A percentile compares a stretch with the other conserved stretches of the same genome.
Conservation (phyloP, 2,113 vertebrate species). For the Eulacestoma nigropectus region DNA sequence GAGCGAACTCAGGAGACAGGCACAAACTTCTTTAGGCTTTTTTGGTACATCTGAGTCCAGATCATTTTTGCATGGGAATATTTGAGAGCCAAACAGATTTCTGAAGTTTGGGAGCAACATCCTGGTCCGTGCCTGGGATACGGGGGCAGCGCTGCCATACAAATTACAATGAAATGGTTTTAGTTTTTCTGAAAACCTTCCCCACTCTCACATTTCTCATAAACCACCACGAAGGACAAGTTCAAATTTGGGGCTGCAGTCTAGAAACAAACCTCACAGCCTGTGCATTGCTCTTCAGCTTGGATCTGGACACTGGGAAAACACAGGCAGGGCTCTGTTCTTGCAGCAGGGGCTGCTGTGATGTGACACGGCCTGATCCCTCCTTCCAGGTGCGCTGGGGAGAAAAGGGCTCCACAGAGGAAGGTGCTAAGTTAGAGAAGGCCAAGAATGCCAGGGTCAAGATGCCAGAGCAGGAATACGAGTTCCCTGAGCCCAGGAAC, state of each 20-base stretch:
- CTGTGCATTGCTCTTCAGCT: background rate
- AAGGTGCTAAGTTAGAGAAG: slow-evolving; percentile 95
- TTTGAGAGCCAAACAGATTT: background rate
- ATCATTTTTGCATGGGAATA: background rate
- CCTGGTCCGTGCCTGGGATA: background rate
- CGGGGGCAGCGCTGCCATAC: background rate
- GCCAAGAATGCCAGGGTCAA: slow-evolving; percentile 96
- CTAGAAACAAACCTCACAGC: background rate
- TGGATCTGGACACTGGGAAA: background rate
- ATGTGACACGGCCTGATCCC: background rate
- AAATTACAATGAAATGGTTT: background rate
- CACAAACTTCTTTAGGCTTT: background rate
- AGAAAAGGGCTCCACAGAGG: slow-evolving; percentile 94
- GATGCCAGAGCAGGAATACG: slow-evolving; percentile 94
- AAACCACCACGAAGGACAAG: background rate
- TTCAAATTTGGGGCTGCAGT: background rate
- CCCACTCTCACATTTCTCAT: background rate
- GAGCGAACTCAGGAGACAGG: background rate
- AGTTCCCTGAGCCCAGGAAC: slow-evolving; percentile 73
- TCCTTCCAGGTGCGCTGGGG: slow-evolving; percentile 91
- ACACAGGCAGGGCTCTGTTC: background rate
- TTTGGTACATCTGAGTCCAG: background rate
- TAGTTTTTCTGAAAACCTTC: background rate
- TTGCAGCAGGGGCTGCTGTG: too few relatives aligned
- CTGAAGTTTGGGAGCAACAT: background rate